Conservation (phyloP, 1,140 invertebrate genomes). For the Drosophila trapezifrons region DNA sequence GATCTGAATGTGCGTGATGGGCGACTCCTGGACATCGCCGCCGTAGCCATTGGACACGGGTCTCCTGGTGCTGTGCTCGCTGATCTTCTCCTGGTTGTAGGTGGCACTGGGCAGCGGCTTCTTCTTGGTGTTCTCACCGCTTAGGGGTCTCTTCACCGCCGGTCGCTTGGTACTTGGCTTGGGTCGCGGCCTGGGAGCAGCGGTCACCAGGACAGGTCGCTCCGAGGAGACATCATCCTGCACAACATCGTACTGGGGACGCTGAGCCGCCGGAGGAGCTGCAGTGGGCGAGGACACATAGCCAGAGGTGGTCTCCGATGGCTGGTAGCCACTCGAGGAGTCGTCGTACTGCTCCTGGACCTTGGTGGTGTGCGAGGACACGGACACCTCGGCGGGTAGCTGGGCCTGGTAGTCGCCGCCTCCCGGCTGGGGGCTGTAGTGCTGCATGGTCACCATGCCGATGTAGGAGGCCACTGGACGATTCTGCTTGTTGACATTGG, state of each 20-base stretch:
- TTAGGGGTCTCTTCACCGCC: constrained; percentile 35
- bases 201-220: constrained; percentile 63
- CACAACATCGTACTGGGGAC: constrained; percentile 52
- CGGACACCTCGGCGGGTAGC: constrained; percentile 71
- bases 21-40: constrained; percentile 34
- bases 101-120: constrained; percentile 32
- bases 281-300: constrained; percentile 35
- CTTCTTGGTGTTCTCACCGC: constrained; percentile 35
- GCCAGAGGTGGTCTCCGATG: constrained; percentile 40
- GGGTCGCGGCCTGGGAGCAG: constrained; percentile 62
- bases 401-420: constrained; percentile 25
- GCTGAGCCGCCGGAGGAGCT: constrained; percentile 31
- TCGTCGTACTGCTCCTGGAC: constrained; percentile 64
- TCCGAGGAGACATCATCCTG: constrained; percentile 47
- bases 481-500: constrained; percentile 47
- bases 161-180: constrained; percentile 59
- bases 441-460: constrained; percentile 76
- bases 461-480: constrained; percentile 75
- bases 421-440: constrained; percentile 52
- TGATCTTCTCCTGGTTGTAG: constrained; percentile 43
- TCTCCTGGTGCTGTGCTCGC: constrained; percentile 30
- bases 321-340: constrained; percentile 49
- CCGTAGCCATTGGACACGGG: constrained; percentile 27
- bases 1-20: constrained; percentile 59
- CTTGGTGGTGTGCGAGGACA: constrained; percentile 79